Evolutionary conservation across 2,888 invertebrate species (phyloP), one percentile per base, ranked within the genome.

Genomic region (Aethes cnicana): DNA sequence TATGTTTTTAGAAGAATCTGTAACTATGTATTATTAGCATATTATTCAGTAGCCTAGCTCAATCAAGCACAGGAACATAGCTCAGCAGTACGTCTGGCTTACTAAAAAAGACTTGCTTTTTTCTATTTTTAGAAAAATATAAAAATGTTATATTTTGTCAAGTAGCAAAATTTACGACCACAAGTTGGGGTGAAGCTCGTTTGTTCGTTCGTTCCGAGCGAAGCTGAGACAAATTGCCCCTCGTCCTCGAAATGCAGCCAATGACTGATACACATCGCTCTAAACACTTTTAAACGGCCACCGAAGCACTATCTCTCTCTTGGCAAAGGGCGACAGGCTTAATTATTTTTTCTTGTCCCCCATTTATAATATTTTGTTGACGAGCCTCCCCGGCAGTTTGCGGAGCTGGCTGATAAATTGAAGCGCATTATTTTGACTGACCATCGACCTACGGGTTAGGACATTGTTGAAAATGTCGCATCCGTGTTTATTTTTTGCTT

Each of bases 151-250:
- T 35, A 33, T 48, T 41, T 11, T 35, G 20, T 42, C 14, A 35
- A 48, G 26, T 42, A 12, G 20, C 20, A 16, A 17, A 43, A 43
- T 43, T 35, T 26, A 49, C 28, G 28, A 49, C 25, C 30, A 37
- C 7, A 39, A 46, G 33, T 44, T 39, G 44, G 25, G 25, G 23
- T 36, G 30, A 44, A 37, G 37, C 44, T 26, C 43, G 50, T 43
- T 52, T n/a, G n/a, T n/a, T n/a, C n/a, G n/a, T n/a, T 42, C 20
- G 26, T 14, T 12, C 12, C 42, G 28, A 32, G 47, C 21, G 32
- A 26, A 18, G 18, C 62, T 66, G 70, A 55, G 61, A 64, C 60
- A 55, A 69, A 73, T 68, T 46, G 66, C 48, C 66, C 66, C 62
- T 70, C 62, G 66, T 58, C 56, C 59, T 47, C 67, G 63, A 62